Evolutionary conservation across 2,797 vertebrate genomes (phyloP), one percentile per base, ranked within the genome.

Genomic region (Dicrostonyx torquatus): DNA sequence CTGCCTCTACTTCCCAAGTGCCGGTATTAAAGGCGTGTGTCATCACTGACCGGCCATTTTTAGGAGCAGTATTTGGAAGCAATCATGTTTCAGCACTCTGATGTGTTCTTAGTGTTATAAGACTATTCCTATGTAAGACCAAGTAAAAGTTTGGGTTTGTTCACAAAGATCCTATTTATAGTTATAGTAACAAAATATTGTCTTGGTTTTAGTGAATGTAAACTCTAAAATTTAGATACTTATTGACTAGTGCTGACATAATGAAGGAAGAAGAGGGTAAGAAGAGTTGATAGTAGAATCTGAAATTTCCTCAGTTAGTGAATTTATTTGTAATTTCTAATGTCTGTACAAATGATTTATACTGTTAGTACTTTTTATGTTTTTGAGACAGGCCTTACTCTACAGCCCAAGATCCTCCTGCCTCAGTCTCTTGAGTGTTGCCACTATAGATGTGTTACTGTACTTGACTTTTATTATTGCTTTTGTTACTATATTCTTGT

Each of bases 31-130:
- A 50, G 48, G 12, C 12, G 12, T 50, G 48, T 13, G 48, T 13
- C 48, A 48, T 48, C 48, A 48, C 48, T 6, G 62, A 60, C 22
- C 70, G 78, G 62, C 24, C 43, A 15, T 94, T 73, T 15, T 85
- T 95, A 94, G 24, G 48, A 86, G 14, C 37, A 95, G 11, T 92
- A 24, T 64, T 96, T 91, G 48, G n/a, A 75, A 95, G 40, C 79
- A 92, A 78, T 92, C 40, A 66, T 62, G 83, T 64, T 86, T 96
- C 3, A 92, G 45, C 53, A 84, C 40, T 96, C 17, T 77, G 58
- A 53, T 48, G 48, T 84, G 18, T 85, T 95, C 37, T 95, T 93
- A 78, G 75, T 79, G 70, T 79, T 84, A 10, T 70, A 94, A 80
- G 17, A 5, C 79, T 68, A 9, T 77, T 96, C 87, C 26, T 72